Base-by-base conservation (phyloP, 2,888 invertebrate species). In the Tiphia femorata region DNA sequence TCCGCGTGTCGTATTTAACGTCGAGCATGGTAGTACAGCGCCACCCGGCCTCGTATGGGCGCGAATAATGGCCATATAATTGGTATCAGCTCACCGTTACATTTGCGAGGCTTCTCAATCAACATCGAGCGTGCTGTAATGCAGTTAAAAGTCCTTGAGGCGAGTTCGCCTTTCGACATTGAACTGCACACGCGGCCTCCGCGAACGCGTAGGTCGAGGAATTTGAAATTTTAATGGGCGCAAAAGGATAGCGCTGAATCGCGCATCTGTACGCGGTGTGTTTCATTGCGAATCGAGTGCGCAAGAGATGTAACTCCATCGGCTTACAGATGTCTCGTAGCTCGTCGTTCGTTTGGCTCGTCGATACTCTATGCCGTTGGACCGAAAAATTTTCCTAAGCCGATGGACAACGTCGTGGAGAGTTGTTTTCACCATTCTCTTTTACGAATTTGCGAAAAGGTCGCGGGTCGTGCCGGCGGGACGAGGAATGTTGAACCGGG, bases 71-170 rank as follows among this genome's bases (percentile, higher is more conserved):
- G 53, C 53, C 48, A 46, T 63, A 23, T 59, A 59, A 62, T 63
- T 63, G 52, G 62, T 56, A 59, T 63, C 55, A 52, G 59, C 59
- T 59, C 46, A 19, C 51, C 43, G 62, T 54, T 55, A 62, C 40
- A 20, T 48, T 44, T 29, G 21, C 38, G 16, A 6, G 64, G 62
- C 50, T 62, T 64, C 64, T 12, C 59, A 53, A 59, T 64, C 56
- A 63, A 62, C 64, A 63, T 56, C 49, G 59, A 50, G 56, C 56
- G 56, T 56, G 50, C 53, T 44, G 49, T 57, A 64, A 59, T 53
- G 42, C 59, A 49, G 64, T 64, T 62, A 64, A 58, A 57, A 14
- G 53, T 56, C 64, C 56, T 62, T 62, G 62, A 29, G 33, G n/a
- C 6, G 29, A 41, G 23, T 21, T 41, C n/a, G n/a, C n/a, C n/a